Evolutionary conservation across 2,797 vertebrate species (phyloP).

Genomic region (Garrulus glandarius): DNA sequence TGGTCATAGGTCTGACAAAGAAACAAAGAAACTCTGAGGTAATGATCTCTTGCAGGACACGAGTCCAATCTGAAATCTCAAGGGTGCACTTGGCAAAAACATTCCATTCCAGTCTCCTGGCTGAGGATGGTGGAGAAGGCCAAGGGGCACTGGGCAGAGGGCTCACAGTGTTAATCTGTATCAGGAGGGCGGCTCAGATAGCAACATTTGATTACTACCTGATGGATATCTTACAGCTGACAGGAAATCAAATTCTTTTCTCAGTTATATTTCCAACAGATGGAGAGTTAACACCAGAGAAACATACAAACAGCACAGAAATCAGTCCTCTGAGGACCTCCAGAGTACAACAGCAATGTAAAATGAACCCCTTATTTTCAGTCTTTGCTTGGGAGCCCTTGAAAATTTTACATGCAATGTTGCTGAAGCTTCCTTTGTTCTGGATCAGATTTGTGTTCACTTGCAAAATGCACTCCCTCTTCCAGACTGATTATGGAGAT

Average conservation of each 20-base stretch:
- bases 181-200: not conserved
- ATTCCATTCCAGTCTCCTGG: not conserved
- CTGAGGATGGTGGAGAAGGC: not conserved
- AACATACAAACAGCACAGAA: not conserved
- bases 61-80: not conserved
- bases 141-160: not conserved
- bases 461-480: not conserved
- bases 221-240: not conserved
- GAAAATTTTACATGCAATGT: not conserved
- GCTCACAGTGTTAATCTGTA: not conserved
- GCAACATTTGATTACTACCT: not conserved
- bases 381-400: not conserved
- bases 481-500: not conserved
- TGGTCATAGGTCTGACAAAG: not conserved
- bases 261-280: not conserved
- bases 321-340: not conserved
- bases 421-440: not conserved
- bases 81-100: not conserved
- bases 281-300: not conserved
- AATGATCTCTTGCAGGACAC: not conserved
- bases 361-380: not conserved
- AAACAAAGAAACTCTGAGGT: not conserved
- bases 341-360: not conserved
- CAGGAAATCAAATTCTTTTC: not conserved
- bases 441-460: not conserved